Evolutionary conservation across 2,888 invertebrate species (phyloP), one percentile per base, ranked within the genome.

Genomic region (Thereva unica): DNA sequence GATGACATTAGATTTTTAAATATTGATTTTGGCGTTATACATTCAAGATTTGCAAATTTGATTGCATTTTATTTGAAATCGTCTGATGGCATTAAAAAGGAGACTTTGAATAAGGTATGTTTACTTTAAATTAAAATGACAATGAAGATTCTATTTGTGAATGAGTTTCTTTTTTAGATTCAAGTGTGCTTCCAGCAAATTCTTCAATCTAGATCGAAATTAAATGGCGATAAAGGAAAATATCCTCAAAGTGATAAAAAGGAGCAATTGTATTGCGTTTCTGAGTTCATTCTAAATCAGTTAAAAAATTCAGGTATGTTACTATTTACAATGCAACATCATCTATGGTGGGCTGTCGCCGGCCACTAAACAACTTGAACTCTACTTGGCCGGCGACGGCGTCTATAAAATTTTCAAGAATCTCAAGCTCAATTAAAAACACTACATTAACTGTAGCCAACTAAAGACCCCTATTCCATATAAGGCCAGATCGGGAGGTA

Each of bases 21-120:
- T 10, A 86, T 88, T 0, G 83, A 89, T 75, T 89, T 90, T 74
- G 83, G 85, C 8, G 78, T 86, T 68, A 84, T 87, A 45, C 90
- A 90, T 75, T 85, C 86, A 0, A 81, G 90, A 50, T 79, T 90
- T 64, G 88, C 88, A 0, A 84, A 85, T 71, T 76, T 89, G 23
- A 85, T 88, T 0, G 85, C 85, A 2, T 85, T 83, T 71, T 87
- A 86, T 76, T 75, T 89, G 23, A 83, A 81, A 64, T 5, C 12
- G 50, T 75, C 77, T 5, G 76, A 77, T 69, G 76, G 77, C 38
- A 61, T 67, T 23, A 69, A 72, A 53, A 59, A 10, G 1, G 38
- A n/a, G 9, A 23, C 37, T 37, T 38, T 59, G n/a, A 40, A 9
- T 37, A 47, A 45, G 47, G 40, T 59, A 10, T 10, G 4, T 6